Conservation (phyloP, 2,888 invertebrate genomes). For the Diloba caeruleocephala region DNA sequence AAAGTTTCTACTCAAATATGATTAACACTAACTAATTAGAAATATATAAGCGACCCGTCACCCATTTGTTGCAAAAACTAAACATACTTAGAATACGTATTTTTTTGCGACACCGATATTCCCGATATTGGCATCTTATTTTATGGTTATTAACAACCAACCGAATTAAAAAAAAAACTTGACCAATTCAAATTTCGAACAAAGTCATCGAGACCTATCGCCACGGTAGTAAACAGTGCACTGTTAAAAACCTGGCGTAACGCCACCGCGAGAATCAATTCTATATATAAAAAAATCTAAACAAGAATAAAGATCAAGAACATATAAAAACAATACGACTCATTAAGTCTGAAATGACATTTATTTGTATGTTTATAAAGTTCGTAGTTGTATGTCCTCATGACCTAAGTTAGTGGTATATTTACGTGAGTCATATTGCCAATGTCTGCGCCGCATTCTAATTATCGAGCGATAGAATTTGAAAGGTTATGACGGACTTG, state of each 20-base stretch:
- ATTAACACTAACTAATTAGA: too few relatives aligned
- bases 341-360: slow-evolving; percentile 26
- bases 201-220: slow-evolving; percentile 43
- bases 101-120: slow-evolving; percentile 42
- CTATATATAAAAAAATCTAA: slow-evolving; percentile 70
- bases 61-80: slow-evolving; percentile 13
- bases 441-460: slow-evolving; percentile 27
- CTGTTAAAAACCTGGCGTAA: slow-evolving; percentile 72
- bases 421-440: slow-evolving; percentile 43
- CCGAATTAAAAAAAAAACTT: slow-evolving; percentile 1
- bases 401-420: slow-evolving; percentile 23
- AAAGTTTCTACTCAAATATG: too few relatives aligned
- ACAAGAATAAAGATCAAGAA: slow-evolving; percentile 58
- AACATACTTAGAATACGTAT: slow-evolving; percentile 34
- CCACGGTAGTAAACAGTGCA: slow-evolving; percentile 68
- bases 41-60: not conserved
- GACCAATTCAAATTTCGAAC: slow-evolving; percentile 10
- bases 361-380: slow-evolving; percentile 31
- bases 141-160: slow-evolving; percentile 3
- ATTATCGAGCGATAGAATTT: slow-evolving; percentile 24
- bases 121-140: slow-evolving; percentile 27
- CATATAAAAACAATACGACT: slow-evolving; percentile 47
- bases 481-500: slow-evolving; percentile 32
- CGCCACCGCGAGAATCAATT: slow-evolving; percentile 65
- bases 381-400: slow-evolving; percentile 37